Base-by-base conservation (phyloP, 2,888 invertebrate species). In the Andrena haemorrhoa region DNA sequence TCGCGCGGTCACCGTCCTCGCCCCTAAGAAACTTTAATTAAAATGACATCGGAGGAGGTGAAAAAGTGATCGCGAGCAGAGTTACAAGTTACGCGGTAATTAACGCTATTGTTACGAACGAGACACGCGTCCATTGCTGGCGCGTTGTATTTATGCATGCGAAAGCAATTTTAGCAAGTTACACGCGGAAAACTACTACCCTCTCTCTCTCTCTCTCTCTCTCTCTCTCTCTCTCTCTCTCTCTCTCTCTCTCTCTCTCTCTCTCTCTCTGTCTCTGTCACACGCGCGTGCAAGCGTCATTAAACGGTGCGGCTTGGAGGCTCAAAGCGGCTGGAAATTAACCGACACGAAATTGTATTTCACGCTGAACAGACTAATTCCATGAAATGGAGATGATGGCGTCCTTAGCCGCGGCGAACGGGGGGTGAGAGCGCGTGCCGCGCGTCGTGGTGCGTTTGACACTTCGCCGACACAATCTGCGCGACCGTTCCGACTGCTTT, bases 321-420 rank as follows among this genome's bases (percentile, higher is more conserved):
- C 61, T 66, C 56, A 72, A 78, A 78, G 72, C 66, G 49, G 31
- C 35, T 12, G 56, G 66, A 68, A 72, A 80, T 78, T 78, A 80
- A 80, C 78, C 63, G 49, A 72, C 78, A n/a, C 51, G 76, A 71
- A 82, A 79, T 79, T 70, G 51, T 71, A 64, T 82, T 82, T 75
- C 79, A 79, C 56, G 65, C 47, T 47, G 70, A 79, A 75, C 82
- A 10, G 56, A 66, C 75, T 79, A 82, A 82, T 82, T 82, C 69
- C 66, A 20, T 35, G 70, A 35, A 82, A 79, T 75, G 79, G 79
- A 71, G 75, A 79, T 61, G 61, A 82, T 58, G 66, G 61, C 49
- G 81, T 82, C 82, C 79, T 82, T 71, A 75, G 75, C 41, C 56
- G 0, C 26, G n/a, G 65, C 75, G 70, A 68, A 20, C 16, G 20